phyloP scores from a whole-genome alignment of 2,888 invertebrate genomes.

The Drosophila niveifrons region DNA sequence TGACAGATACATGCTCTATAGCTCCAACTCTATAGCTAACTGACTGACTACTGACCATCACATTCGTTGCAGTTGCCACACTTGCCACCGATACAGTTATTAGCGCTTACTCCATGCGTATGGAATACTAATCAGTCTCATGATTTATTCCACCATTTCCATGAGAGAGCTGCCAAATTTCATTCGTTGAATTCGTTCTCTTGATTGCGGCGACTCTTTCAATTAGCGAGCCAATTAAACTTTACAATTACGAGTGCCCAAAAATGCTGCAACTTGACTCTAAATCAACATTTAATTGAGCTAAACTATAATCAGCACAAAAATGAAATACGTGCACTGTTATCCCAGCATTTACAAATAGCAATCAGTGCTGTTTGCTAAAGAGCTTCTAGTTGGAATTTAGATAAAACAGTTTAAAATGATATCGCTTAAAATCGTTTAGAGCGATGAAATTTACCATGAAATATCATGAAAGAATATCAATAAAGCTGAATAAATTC shows the following conservation, averaged over 20 bases:
- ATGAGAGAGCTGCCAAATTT: background rate
- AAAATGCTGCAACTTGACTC: background rate
- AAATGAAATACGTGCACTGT: background rate
- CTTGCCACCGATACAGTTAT: conserved; percentile 13
- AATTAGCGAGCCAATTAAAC: conserved; percentile 21
- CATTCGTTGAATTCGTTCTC: conserved; percentile 7
- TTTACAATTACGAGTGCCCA: conserved; percentile 6
- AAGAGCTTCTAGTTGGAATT: too few relatives aligned
- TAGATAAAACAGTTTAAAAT: too few relatives aligned
- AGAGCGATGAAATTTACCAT: too few relatives aligned
- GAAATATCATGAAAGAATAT: too few relatives aligned
- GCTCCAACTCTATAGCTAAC: background rate
- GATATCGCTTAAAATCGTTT: too few relatives aligned
- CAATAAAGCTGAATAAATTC: too few relatives aligned
- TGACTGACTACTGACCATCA: conserved; percentile 2
- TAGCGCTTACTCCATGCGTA: conserved; percentile 7
- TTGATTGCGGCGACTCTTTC: conserved; percentile 18
- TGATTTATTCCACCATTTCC: conserved; percentile 15
- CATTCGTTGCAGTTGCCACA: conserved; percentile 8
- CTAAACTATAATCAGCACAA: background rate
- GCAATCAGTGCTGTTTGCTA: background rate
- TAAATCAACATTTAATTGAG: background rate
- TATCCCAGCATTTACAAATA: background rate
- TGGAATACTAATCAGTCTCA: conserved; percentile 38
- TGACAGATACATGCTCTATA: background rate